Evolutionary conservation across 2,113 vertebrate species (phyloP).

Genomic region (Perccottus glenii): DNA sequence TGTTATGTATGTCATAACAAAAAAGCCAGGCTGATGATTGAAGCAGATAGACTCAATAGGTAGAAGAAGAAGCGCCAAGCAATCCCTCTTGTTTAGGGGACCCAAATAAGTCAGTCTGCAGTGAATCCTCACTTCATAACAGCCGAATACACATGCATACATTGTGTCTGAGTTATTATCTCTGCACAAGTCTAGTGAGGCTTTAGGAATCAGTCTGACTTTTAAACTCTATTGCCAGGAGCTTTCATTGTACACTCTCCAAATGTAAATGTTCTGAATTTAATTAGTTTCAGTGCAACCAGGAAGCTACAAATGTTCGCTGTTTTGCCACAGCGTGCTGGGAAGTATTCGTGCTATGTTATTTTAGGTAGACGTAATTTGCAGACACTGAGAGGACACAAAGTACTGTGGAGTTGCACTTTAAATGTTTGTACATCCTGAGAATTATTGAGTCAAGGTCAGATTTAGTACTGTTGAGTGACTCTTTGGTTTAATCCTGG

Average conservation of each 20-base stretch:
- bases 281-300: conserved; percentile 18
- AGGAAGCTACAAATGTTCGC: conserved; percentile 9
- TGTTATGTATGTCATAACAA: conserved; percentile 61
- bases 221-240: conserved; percentile 26
- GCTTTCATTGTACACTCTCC: conserved; percentile 43
- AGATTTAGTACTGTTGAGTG: neutral
- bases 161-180: conserved; percentile 22
- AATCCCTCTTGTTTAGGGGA: conserved; percentile 39
- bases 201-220: conserved; percentile 21
- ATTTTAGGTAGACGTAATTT: conserved; percentile 1
- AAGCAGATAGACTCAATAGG: conserved; percentile 29
- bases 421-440: neutral
- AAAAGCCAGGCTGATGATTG: conserved; percentile 46
- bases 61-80: conserved; percentile 38
- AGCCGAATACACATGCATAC: conserved; percentile 16
- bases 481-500: neutral
- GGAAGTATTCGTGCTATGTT: conserved; percentile 1
- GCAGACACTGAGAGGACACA: conserved; percentile 5
- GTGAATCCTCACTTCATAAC: conserved; percentile 19
- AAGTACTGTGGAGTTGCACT: neutral
- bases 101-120: conserved; percentile 31
- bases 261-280: conserved; percentile 38
- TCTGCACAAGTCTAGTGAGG: conserved; percentile 15
- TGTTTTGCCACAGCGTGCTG: conserved; percentile 21
- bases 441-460: neutral